Base-by-base conservation (phyloP, 2,797 vertebrate species). In the Catharus ustulatus region DNA sequence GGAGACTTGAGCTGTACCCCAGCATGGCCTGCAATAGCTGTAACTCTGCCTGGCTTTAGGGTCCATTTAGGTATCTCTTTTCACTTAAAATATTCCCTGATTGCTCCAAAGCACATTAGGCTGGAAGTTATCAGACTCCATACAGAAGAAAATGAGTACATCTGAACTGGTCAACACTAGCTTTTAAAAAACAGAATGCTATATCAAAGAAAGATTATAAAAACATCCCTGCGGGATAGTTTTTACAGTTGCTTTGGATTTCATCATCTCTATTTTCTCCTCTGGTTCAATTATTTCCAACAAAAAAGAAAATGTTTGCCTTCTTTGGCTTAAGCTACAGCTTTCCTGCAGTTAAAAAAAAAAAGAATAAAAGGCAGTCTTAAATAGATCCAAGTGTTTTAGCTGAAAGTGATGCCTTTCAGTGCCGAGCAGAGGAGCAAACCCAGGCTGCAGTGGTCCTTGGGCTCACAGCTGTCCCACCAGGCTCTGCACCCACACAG, bases 241-340 rank as follows among this genome's bases (percentile, higher is more conserved):
- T 95, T 86, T 58, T 73, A 73, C 48, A 49, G 36, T 69, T 79
- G 34, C 66, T 92, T 95, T 94, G 66, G 79, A 73, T 78, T 84
- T 63, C 42, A 66, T 88, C 38, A 63, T 69, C 55, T 81, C 46
- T 68, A 16, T 89, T 89, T 89, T 51, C 27, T 80, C 51, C 46
- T 64, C 34, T 57, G 16, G 26, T 84, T 81, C 54, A 79, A 15
- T 76, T 83, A 85, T 91, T 95, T 87, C 79, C 67, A 85, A 48
- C 29, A 63, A 77, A 84, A 84, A 85, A 34, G 2, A 62, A 92
- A 89, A 64, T 20, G 13, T 74, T 84, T 72, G 45, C 24, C 51
- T 89, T 45, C 62, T 87, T 92, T 87, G 81, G 49, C 75, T 92
- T 87, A 36, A 55, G 58, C 64, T 78, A 46, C 43, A 0, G 7